Evolutionary conservation across 2,888 invertebrate genomes (phyloP), one percentile per base, ranked within the genome.

Genomic region (Adineta ricciae): DNA sequence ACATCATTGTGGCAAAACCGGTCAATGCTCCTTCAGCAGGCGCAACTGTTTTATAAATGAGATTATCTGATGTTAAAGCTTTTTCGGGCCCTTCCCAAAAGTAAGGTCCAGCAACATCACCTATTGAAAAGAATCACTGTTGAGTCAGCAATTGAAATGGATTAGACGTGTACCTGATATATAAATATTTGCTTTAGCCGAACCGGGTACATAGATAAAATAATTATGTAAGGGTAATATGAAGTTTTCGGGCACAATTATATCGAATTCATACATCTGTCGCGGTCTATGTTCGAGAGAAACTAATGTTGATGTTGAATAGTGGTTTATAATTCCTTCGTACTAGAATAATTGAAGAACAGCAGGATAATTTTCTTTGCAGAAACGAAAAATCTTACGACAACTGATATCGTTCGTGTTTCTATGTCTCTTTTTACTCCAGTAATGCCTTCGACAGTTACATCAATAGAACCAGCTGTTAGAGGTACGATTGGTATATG

Each of bases 1-100:
- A 95, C 91, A 97, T 93, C 91, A 96, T 97, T 27, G 95, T 95
- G 0, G 97, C 97, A 91, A 98, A 96, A 87, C 96, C 96, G 91
- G 96, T 97, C 93, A 97, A 94, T 89, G 95, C 96, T 90, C 96
- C 96, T 90, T 98, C 97, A 0, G 94, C 96, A 8, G 91, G 90
- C 86, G 92, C 91, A 38, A 83, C 49, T 14, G 83, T 49, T 36
- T 50, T 83, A 24, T n/a, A 32, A 7, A 83, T 36, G 32, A 52
- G 32, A 83, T 83, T 83, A 83, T 83, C 83, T n/a, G 83, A 38
- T n/a, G 78, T 78, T 24, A 41, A n/a, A 11, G 24, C 1, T 9
- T n/a, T 36, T 19, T 83, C 49, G 11, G 2, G 14, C 9, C 49
- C 49, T 50, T 83, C 21, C 49, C 52, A 90, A 87, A 91, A 91